phyloP scores from a whole-genome alignment of 2,888 invertebrate genomes.

The Pheosia gnoma region DNA sequence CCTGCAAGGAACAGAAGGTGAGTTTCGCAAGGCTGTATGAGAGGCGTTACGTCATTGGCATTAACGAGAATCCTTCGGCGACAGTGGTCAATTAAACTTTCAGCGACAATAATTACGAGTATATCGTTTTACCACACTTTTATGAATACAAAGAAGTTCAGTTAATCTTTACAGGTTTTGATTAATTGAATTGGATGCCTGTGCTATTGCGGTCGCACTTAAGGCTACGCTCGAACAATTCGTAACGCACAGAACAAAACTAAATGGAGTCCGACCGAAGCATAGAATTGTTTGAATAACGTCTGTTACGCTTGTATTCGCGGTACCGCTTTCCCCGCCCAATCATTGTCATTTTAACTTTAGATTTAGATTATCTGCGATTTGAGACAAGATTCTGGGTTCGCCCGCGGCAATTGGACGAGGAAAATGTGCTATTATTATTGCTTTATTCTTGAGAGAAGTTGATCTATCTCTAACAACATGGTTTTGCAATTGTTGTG shows the following conservation, averaged over 20 bases:
- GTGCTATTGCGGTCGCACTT: not conserved
- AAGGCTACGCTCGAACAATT: conserved; percentile 33
- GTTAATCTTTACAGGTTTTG: not conserved
- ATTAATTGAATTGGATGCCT: not conserved
- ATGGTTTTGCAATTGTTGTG: too few species aligned
- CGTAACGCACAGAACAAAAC: conserved; percentile 55
- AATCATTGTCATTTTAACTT: conserved; percentile 21
- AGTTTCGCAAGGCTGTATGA: conserved; percentile 71
- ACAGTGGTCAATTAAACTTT: not conserved
- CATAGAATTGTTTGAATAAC: conserved; percentile 56
- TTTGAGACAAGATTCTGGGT: conserved; percentile 27
- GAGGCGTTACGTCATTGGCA: conserved; percentile 39
- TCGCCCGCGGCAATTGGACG: conserved; percentile 17
- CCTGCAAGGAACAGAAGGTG: conserved; percentile 90
- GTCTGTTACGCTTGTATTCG: conserved; percentile 45
- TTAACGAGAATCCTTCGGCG: not conserved
- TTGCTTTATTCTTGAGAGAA: not conserved
- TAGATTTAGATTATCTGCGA: conserved; percentile 31
- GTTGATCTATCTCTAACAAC: not conserved
- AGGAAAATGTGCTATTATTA: conserved; percentile 5
- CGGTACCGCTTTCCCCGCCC: conserved; percentile 42
- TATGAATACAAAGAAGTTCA: not conserved
- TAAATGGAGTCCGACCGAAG: conserved; percentile 48
- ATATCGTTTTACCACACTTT: not conserved
- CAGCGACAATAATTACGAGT: not conserved